A percentile compares a stretch with the other conserved stretches of the same genome.
Conservation (phyloP, 2,888 invertebrate genomes). For the Notodonta dromedarius region DNA sequence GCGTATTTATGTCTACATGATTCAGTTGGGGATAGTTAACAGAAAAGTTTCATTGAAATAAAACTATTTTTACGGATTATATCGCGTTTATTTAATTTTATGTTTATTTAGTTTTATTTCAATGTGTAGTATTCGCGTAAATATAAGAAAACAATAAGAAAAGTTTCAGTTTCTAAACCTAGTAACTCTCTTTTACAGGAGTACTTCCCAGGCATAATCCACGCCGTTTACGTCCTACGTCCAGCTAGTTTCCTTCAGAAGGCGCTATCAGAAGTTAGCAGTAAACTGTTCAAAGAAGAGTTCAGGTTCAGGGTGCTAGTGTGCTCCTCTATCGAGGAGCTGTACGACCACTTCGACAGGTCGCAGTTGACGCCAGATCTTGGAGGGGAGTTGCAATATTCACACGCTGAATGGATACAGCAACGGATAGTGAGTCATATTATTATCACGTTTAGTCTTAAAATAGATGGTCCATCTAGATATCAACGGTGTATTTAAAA, state of each 20-base stretch:
- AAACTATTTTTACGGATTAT: no score
- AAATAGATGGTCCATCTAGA: neutral
- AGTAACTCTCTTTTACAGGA: slow-evolving; percentile 84
- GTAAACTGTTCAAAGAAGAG: slow-evolving; percentile 95
- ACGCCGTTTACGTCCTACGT: slow-evolving; percentile 96
- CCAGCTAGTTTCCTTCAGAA: slow-evolving; percentile 98
- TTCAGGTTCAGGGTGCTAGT: slow-evolving; percentile 96
- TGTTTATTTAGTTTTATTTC: no score
- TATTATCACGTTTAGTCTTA: neutral
- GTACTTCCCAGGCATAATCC: slow-evolving; percentile 96
- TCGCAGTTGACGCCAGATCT: slow-evolving; percentile 95
- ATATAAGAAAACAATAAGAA: no score
- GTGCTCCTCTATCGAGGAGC: slow-evolving; percentile 92
- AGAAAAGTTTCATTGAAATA: no score
- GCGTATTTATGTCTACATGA: no score
- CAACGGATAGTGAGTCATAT: slow-evolving; percentile 92
- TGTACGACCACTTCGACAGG: slow-evolving; percentile 93
- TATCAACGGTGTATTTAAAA: no score
- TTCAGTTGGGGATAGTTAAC: no score
- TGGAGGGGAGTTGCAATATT: slow-evolving; percentile 94
- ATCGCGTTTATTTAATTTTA: no score
- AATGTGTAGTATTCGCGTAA: no score
- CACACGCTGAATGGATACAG: slow-evolving; percentile 98
- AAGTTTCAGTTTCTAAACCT: no score
- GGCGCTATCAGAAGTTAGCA: slow-evolving; percentile 97